phyloP scores from a whole-genome alignment of 2,888 invertebrate species.

The Troides oblongomaculatus region DNA sequence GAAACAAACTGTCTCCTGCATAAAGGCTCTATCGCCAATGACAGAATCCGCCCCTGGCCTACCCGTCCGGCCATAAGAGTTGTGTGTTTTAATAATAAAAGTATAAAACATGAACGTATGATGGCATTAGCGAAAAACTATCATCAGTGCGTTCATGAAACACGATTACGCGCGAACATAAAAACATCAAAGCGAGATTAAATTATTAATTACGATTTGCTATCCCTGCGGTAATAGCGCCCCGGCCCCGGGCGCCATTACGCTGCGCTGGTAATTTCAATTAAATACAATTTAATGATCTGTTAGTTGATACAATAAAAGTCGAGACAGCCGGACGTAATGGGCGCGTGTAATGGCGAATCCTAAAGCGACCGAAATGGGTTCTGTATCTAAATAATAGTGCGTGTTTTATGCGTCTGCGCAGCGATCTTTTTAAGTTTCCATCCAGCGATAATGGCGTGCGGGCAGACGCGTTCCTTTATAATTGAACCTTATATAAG shows the following conservation, averaged over 20 bases:
- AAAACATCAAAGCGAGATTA: conserved; percentile 11
- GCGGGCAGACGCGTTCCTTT: too few relatives aligned
- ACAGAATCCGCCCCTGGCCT: too few relatives aligned
- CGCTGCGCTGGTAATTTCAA: conserved; percentile 19
- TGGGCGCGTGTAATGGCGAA: conserved; percentile 4
- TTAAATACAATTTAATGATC: conserved; percentile 26
- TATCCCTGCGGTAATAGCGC: conserved; percentile 10
- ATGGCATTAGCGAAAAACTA: too few relatives aligned
- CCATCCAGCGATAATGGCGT: too few relatives aligned
- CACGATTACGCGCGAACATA: neutral
- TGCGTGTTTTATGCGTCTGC: too few relatives aligned
- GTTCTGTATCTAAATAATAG: conserved; percentile 1
- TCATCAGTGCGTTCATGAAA: neutral
- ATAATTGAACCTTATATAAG: too few relatives aligned
- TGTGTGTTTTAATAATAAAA: neutral
- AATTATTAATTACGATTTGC: conserved; percentile 27
- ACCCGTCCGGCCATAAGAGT: too few relatives aligned
- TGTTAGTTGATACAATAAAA: conserved; percentile 28
- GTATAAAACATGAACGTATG: too few relatives aligned
- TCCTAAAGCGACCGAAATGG: neutral
- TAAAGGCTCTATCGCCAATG: too few relatives aligned
- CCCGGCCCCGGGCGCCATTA: too few relatives aligned
- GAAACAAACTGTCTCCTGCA: too few relatives aligned
- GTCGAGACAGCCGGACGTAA: conserved; percentile 9
- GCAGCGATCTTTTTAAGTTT: too few relatives aligned